Conservation (phyloP, 2,888 invertebrate species). For the Adelphocoris suturalis region DNA sequence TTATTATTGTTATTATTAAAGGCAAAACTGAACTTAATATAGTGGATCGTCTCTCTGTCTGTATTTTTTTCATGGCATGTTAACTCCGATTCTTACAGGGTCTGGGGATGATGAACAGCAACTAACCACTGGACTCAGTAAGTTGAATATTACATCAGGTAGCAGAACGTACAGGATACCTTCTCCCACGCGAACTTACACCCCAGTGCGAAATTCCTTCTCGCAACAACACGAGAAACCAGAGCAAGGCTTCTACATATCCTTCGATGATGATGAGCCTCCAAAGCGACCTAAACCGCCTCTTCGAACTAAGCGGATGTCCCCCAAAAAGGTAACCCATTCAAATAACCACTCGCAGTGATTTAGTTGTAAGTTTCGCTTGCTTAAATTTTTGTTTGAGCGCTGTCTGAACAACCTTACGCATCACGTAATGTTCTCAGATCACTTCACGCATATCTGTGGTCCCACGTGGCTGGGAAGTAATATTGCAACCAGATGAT, state of each 20-base stretch:
- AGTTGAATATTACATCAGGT: slow-evolving; percentile 91
- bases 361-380: neutral
- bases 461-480: neutral
- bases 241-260: slow-evolving; percentile 95
- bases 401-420: too few relatives aligned
- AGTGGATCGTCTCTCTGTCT: too few relatives aligned
- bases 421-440: neutral
- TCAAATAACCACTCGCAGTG: neutral
- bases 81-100: slow-evolving; percentile 46
- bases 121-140: slow-evolving; percentile 84
- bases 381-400: neutral
- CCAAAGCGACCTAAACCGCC: slow-evolving; percentile 94
- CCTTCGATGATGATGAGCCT: slow-evolving; percentile 89
- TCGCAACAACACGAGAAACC: slow-evolving; percentile 73
- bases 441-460: neutral
- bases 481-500: neutral
- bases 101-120: slow-evolving; percentile 80
- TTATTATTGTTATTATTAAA: too few relatives aligned
- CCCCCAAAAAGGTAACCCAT: slow-evolving; percentile 86
- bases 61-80: neutral
- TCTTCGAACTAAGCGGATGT: slow-evolving; percentile 86
- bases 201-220: slow-evolving; percentile 72
- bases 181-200: slow-evolving; percentile 85
- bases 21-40: too few relatives aligned
- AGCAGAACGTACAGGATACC: slow-evolving; percentile 93